phyloP scores from a whole-genome alignment of 2,113 vertebrate species.

The Callipepla californica region DNA sequence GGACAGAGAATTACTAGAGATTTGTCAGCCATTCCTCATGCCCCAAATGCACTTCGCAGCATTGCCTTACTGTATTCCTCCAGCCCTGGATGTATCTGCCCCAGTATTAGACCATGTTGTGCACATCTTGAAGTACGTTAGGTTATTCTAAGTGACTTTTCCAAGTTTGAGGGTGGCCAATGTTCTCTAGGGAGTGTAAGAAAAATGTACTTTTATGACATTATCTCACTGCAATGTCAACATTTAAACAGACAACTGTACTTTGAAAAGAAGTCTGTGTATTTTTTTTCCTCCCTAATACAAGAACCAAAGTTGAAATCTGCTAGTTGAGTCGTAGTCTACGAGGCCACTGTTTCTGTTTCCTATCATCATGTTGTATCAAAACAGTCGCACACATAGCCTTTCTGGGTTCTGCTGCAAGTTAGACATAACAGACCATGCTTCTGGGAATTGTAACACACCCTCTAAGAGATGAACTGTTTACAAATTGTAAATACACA shows the following conservation, averaged over 20 bases:
- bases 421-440: conserved; percentile 87
- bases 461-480: conserved; percentile 82
- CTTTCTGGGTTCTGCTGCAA: conserved; percentile 75
- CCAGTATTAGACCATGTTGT: background rate
- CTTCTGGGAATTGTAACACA: conserved; percentile 89
- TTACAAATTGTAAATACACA: conserved; percentile 86
- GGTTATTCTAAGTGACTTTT: conserved; percentile 21
- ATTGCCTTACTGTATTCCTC: background rate
- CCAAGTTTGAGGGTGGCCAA: conserved; percentile 44
- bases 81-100: background rate
- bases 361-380: conserved; percentile 44
- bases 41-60: background rate
- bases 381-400: conserved; percentile 20
- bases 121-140: background rate
- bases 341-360: conserved; percentile 44
- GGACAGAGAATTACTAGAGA: background rate
- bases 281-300: background rate
- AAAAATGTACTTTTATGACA: conserved; percentile 57
- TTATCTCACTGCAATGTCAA: conserved; percentile 57
- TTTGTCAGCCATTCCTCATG: background rate
- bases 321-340: background rate
- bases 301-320: background rate
- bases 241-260: conserved; percentile 45
- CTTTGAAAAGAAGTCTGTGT: conserved; percentile 46
- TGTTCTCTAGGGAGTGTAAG: conserved; percentile 1